phyloP scores from a whole-genome alignment of 2,888 invertebrate species.

The Andrena dorsata region DNA sequence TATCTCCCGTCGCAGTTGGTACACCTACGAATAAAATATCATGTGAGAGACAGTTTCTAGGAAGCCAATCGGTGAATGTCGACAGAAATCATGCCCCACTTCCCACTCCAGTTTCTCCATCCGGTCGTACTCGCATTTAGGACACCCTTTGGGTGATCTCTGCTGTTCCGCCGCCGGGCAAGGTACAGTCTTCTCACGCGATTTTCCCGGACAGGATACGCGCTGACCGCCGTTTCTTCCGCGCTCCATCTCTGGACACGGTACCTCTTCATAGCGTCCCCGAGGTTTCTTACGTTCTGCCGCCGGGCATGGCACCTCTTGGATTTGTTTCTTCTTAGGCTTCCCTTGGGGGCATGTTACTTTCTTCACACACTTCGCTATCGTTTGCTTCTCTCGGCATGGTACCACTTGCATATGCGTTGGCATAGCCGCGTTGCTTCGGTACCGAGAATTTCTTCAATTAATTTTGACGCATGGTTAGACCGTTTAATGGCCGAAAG shows the following conservation, averaged over 20 bases:
- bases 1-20: constrained; percentile 49
- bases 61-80: neutral
- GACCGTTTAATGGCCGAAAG: constrained; percentile 8
- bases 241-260: neutral
- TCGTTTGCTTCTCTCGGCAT: constrained; percentile 24
- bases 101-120: constrained; percentile 70
- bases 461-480: constrained; percentile 33
- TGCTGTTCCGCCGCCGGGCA: constrained; percentile 8
- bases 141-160: constrained; percentile 33
- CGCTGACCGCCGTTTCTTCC: neutral
- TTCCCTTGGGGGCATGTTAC: constrained; percentile 18
- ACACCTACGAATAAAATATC: constrained; percentile 35
- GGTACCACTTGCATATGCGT: constrained; percentile 4
- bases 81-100: constrained; percentile 43
- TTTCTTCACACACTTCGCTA: constrained; percentile 14
- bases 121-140: constrained; percentile 61
- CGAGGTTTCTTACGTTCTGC: neutral
- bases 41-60: neutral
- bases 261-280: neutral
- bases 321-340: constrained; percentile 17
- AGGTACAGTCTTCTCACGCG: neutral
- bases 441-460: neutral
- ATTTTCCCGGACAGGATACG: neutral
- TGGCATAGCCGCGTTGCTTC: constrained; percentile 34
- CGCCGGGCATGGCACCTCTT: neutral